Conservation (phyloP, 2,888 invertebrate genomes). For the Pachliopta kotzebuea region DNA sequence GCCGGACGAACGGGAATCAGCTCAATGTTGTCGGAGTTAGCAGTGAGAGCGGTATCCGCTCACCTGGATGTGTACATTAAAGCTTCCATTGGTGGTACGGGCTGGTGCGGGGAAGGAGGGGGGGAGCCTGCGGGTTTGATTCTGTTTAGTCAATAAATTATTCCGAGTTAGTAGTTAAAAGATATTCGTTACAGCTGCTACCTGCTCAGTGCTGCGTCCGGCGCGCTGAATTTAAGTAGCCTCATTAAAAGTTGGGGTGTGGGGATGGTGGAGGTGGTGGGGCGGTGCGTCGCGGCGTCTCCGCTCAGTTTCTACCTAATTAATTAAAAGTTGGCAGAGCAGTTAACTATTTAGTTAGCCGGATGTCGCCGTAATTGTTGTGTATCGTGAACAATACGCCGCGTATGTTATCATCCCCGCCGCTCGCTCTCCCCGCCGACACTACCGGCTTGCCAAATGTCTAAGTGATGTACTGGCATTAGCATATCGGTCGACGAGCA, state of each 20-base stretch:
- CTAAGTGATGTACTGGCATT: constrained; percentile 17
- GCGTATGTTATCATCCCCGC: constrained; percentile 12
- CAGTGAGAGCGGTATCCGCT: no score
- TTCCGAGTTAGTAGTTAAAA: neutral
- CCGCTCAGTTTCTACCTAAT: constrained; percentile 38
- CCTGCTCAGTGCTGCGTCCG: constrained; percentile 42
- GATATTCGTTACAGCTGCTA: neutral
- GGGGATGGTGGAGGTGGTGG: no score
- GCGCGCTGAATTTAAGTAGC: constrained; percentile 49
- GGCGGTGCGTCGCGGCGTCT: constrained; percentile 40
- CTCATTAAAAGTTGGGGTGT: constrained; percentile 65
- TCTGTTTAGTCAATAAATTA: neutral
- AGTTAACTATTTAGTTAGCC: constrained; percentile 34
- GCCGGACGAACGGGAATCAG: no score
- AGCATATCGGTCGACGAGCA: neutral
- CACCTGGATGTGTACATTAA: no score
- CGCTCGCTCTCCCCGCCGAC: neutral
- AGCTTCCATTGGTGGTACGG: no score
- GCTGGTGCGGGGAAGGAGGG: no score
- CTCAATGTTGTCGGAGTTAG: no score
- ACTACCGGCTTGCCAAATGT: constrained; percentile 17
- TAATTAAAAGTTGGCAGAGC: constrained; percentile 42
- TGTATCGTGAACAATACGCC: constrained; percentile 9
- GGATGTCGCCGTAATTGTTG: constrained; percentile 23
- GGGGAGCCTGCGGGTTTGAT: no score